Base-by-base conservation (phyloP, 1,140 invertebrate genomes). In the Triops longicaudatus region DNA sequence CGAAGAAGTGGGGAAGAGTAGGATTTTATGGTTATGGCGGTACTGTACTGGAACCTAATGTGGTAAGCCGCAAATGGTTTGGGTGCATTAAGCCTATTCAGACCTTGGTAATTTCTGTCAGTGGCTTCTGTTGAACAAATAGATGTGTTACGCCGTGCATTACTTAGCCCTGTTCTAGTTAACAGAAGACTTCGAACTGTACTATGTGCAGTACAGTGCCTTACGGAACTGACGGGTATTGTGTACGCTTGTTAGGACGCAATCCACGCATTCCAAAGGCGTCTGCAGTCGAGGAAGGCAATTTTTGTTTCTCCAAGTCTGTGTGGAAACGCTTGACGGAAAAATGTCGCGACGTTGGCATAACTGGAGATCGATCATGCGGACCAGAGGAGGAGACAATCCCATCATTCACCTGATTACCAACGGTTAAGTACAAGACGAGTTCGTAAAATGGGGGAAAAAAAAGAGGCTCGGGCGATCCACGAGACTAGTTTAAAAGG, bases 331-430 rank as follows among this genome's bases (percentile, higher is more conserved):
- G 14, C 9, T 12, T 63, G 50, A 14, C 17, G 50, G 50, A 63
- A 63, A 63, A 63, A 63, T 63, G 50, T 63, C n/a, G 50, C 50
- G 50, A 63, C n/a, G 50, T 63, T 63, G 50, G 50, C 50, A 63
- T 63, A 63, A 63, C 50, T 63, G 50, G 50, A 63, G 50, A 17
- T 63, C 50, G 17, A 63, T 63, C 50, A 63, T 63, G 50, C 50
- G 50, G 50, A 63, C n/a, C 50, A 63, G 22, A 63, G 50, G 22
- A 63, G 50, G 50, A 63, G 50, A 63, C 50, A 63, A 63, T 63
- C 50, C 50, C 50, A 63, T 63, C 50, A 63, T 63, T 63, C 50
- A 63, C 50, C 50, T 63, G 50, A 63, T 63, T 63, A 63, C n/a
- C 50, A 63, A 63, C 50, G 50, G 22, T 22, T 12, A 63, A 63